These are phyloP conservation scores for Syritta pipiens DNA, from an alignment of 2,888 invertebrate species.

Conservation along the genomic window DNA sequence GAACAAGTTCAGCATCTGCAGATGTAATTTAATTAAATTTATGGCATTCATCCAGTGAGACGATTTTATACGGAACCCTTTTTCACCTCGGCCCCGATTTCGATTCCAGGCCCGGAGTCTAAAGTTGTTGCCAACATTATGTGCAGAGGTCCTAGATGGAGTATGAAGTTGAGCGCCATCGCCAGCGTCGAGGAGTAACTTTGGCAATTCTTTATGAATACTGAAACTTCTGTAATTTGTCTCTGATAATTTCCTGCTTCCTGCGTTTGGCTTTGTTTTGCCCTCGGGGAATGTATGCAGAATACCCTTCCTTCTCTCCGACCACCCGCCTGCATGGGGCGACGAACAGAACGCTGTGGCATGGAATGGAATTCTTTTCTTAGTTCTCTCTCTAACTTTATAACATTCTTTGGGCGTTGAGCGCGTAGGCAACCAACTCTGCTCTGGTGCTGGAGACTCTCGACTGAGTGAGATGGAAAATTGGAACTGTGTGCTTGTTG, in stretches of 20 bases:
- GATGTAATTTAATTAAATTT: constrained; percentile 74
- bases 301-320: constrained; percentile 2
- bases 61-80: constrained; percentile 53
- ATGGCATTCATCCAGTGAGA: constrained; percentile 69
- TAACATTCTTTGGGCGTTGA: constrained; percentile 51
- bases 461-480: constrained; percentile 1
- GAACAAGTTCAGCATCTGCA: constrained; percentile 71
- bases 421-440: background rate
- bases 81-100: constrained; percentile 22
- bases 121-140: constrained; percentile 68
- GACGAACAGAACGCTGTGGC: constrained; percentile 42
- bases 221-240: constrained; percentile 69
- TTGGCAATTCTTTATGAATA: constrained; percentile 70
- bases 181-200: constrained; percentile 61
- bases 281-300: constrained; percentile 41
- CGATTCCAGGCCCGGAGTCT: background rate
- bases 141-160: constrained; percentile 43
- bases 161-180: constrained; percentile 3
- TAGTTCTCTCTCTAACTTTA: constrained; percentile 47
- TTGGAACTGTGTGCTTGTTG: constrained; percentile 33
- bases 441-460: background rate
- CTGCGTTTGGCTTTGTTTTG: constrained; percentile 46
- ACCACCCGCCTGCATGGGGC: background rate
- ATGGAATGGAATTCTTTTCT: constrained; percentile 65
- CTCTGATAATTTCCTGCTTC: constrained; percentile 59